phyloP scores from a whole-genome alignment of 2,113 vertebrate species.

The Cyphomyrus discorhynchus region DNA sequence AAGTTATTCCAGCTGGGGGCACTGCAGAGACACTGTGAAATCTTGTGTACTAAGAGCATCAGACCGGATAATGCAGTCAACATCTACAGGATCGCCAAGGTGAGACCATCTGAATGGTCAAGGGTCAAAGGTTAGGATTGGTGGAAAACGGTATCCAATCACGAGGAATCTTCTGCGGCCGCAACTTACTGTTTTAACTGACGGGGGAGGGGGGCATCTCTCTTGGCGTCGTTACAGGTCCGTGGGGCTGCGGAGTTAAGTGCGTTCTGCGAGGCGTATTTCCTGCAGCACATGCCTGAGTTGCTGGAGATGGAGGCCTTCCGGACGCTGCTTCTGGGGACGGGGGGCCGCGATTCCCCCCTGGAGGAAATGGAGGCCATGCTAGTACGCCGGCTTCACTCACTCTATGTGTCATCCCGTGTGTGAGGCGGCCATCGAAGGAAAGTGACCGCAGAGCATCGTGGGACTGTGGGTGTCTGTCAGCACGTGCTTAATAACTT shows the following conservation, averaged over 20 bases:
- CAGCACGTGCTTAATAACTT: background rate
- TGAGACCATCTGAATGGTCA: conserved; percentile 37
- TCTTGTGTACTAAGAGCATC: conserved; percentile 80
- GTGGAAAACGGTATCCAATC: background rate
- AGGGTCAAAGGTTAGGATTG: background rate
- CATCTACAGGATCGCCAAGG: conserved; percentile 92
- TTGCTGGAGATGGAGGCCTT: conserved; percentile 81
- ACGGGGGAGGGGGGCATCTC: background rate
- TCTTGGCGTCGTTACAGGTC: conserved; percentile 53
- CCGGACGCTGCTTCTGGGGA: conserved; percentile 70
- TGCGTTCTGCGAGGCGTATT: conserved; percentile 84
- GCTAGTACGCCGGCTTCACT: conserved; percentile 73
- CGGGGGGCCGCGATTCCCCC: conserved; percentile 65
- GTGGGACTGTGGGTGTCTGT: background rate
- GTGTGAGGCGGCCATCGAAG: conserved; percentile 59
- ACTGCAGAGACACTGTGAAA: conserved; percentile 88
- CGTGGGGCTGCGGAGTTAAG: conserved; percentile 77
- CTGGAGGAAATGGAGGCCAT: conserved; percentile 77
- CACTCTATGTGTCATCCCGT: conserved; percentile 73
- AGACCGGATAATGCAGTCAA: conserved; percentile 74
- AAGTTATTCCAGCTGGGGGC: conserved; percentile 81
- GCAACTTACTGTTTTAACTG: background rate
- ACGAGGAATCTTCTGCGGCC: background rate
- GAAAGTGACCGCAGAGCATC: conserved; percentile 10
- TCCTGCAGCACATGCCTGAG: conserved; percentile 83